These are phyloP conservation scores for Pteropus rufus DNA, from an alignment of 2,797 vertebrate species.

Conservation along the genomic window DNA sequence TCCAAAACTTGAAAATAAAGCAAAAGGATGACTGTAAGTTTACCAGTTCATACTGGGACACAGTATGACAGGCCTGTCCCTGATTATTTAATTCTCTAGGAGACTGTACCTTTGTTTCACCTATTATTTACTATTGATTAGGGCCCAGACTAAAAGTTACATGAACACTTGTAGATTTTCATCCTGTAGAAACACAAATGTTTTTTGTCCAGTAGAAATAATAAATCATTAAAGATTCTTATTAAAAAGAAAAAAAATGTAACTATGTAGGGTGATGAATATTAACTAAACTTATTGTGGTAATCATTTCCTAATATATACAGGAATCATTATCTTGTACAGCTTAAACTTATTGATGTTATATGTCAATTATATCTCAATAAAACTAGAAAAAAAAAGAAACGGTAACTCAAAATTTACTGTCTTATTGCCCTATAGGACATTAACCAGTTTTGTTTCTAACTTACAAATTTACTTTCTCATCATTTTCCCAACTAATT, in stretches of 20 bases:
- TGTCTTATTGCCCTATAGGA: background rate
- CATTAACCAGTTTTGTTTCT: background rate
- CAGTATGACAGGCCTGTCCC: background rate
- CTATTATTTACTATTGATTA: background rate
- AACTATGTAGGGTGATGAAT: background rate
- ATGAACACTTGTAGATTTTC: background rate
- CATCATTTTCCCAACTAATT: background rate
- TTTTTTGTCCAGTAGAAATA: background rate
- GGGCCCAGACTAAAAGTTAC: background rate
- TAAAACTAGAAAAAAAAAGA: background rate
- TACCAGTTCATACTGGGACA: background rate
- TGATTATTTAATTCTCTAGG: background rate
- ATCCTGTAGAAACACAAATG: background rate
- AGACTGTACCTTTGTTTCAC: background rate
- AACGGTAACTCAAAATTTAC: background rate
- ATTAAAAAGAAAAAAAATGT: background rate
- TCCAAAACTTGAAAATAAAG: conserved; percentile 12
- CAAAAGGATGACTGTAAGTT: background rate
- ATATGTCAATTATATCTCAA: background rate
- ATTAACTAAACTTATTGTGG: background rate
- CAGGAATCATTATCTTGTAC: background rate
- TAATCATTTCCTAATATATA: background rate
- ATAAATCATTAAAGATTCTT: background rate
- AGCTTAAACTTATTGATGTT: background rate
- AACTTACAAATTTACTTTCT: background rate